These are phyloP conservation scores for Aplysina aerophoba DNA, from an alignment of 37 sponge, comb jelly and placozoan species.

Conservation along the genomic window DNA sequence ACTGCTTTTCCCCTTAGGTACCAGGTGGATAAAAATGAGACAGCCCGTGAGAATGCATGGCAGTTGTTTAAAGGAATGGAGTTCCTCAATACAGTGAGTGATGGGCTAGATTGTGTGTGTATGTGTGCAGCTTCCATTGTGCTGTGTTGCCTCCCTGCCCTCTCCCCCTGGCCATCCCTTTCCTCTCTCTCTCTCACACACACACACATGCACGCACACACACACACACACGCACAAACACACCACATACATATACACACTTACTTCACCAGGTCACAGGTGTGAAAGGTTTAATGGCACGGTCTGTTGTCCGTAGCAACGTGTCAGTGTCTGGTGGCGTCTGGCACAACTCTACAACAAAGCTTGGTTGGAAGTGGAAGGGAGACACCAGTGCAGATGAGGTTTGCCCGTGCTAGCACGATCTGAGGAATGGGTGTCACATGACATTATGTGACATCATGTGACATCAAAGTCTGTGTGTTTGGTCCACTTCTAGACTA, in stretches of 20 bases:
- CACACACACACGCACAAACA: not conserved
- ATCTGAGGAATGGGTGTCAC: not conserved
- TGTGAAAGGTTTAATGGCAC: constrained; percentile 68
- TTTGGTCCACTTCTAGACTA: no score
- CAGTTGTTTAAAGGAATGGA: constrained; percentile 64
- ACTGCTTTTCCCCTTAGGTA: constrained; percentile 22
- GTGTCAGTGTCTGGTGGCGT: constrained; percentile 16
- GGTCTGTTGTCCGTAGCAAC: constrained; percentile 58
- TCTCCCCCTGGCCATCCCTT: not conserved
- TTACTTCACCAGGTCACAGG: constrained; percentile 66
- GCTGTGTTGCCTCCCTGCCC: not conserved
- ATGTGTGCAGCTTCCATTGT: not conserved
- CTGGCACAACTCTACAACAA: constrained; percentile 66
- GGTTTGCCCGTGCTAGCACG: constrained; percentile 28
- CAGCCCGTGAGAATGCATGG: constrained; percentile 69
- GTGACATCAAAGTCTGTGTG: not conserved
- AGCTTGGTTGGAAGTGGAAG: constrained; percentile 77
- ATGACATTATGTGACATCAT: not conserved
- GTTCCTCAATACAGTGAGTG: constrained; percentile 68
- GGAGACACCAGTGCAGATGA: constrained; percentile 88
- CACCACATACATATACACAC: no score
- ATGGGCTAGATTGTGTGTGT: not conserved
- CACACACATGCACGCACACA: not conserved
- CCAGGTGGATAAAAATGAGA: constrained; percentile 44
- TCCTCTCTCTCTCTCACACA: not conserved